A percentile compares a stretch with the other conserved stretches of the same genome.
These are phyloP conservation scores for Echinarachnius parma DNA, from an alignment of 53 echinoderm and acorn worm genomes.

Conservation along the genomic window DNA sequence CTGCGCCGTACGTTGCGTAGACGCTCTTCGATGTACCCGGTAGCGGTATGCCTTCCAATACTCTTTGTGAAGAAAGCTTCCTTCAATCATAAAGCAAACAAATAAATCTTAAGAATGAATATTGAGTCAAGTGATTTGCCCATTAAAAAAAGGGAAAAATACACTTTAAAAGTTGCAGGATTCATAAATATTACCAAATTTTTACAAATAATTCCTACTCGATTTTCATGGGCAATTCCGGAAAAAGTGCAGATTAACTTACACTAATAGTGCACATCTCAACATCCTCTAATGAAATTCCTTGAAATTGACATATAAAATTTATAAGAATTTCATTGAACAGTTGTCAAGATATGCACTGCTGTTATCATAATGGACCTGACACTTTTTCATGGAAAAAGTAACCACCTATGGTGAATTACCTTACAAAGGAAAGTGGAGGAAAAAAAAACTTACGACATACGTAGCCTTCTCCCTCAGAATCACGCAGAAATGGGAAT, in stretches of 20 bases:
- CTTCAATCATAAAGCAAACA: slow-evolving; percentile 27
- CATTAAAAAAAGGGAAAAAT: slow-evolving; percentile 8
- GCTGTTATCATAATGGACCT: slow-evolving; percentile 14
- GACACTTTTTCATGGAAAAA: slow-evolving; percentile 14
- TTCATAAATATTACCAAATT: slow-evolving; percentile 21
- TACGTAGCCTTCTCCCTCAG: slow-evolving; percentile 56
- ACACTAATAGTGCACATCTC: slow-evolving; percentile 9
- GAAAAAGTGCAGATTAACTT: slow-evolving; percentile 14
- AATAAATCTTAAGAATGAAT: slow-evolving; percentile 24
- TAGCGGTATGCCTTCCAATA: slow-evolving; percentile 27
- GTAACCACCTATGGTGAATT: slow-evolving; percentile 33
- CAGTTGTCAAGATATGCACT: slow-evolving; percentile 14
- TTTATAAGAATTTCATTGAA: slow-evolving; percentile 10
- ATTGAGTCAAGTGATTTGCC: slow-evolving; percentile 27
- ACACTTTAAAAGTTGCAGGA: slow-evolving; percentile 14
- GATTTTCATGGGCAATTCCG: slow-evolving; percentile 11
- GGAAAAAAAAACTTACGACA: slow-evolving; percentile 37
- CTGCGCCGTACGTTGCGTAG: slow-evolving; percentile 47
- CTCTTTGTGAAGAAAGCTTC: slow-evolving; percentile 42
- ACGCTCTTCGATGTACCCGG: slow-evolving; percentile 8
- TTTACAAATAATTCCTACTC: slow-evolving; percentile 20
- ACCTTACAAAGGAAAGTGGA: slow-evolving; percentile 30
- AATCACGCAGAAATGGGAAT: slow-evolving; percentile 48
- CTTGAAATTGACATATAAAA: slow-evolving; percentile 9
- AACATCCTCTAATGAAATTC: slow-evolving; percentile 14